phyloP scores from a whole-genome alignment of 2,888 invertebrate species.

The Gymnoscelis rufifasciata region DNA sequence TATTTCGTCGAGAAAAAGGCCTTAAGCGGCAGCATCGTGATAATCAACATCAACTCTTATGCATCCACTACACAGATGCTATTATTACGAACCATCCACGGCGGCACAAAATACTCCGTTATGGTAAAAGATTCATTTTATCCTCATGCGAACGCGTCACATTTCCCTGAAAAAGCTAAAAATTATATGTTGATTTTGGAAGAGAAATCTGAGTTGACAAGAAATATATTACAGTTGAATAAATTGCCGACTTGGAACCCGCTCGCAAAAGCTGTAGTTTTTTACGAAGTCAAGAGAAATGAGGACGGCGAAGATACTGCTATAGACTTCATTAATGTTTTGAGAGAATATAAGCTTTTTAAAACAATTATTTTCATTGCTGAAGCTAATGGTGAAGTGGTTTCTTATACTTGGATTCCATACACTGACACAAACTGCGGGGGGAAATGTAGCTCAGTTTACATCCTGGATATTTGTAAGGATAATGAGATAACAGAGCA shows the following conservation, averaged over 20 bases:
- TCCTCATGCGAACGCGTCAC: constrained; percentile 71
- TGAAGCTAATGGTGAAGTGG: constrained; percentile 46
- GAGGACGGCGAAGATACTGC: constrained; percentile 50
- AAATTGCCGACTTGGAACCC: constrained; percentile 76
- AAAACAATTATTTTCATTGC: constrained; percentile 65
- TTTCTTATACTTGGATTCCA: constrained; percentile 68
- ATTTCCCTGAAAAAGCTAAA: constrained; percentile 76
- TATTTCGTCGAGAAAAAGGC: constrained; percentile 74
- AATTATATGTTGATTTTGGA: constrained; percentile 77
- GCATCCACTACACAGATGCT: constrained; percentile 58
- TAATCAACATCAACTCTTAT: constrained; percentile 72
- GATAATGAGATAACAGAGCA: constrained; percentile 48
- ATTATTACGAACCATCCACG: constrained; percentile 65
- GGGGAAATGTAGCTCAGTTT: constrained; percentile 58
- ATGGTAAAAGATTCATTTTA: constrained; percentile 75
- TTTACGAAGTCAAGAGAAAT: constrained; percentile 53
- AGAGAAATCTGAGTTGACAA: constrained; percentile 62
- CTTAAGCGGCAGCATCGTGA: constrained; percentile 71
- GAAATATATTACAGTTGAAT: constrained; percentile 68
- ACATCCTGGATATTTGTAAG: constrained; percentile 61
- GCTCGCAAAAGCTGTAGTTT: constrained; percentile 68
- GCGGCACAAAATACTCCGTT: constrained; percentile 68
- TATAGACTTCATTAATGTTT: constrained; percentile 61
- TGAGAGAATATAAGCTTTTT: constrained; percentile 58
- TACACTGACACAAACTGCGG: constrained; percentile 66